Percentiles rank a stretch among this genome's conserved stretches.
These are phyloP conservation scores for Acrocephalus kingi DNA, from an alignment of 2,113 vertebrate genomes.

Conservation along the genomic window DNA sequence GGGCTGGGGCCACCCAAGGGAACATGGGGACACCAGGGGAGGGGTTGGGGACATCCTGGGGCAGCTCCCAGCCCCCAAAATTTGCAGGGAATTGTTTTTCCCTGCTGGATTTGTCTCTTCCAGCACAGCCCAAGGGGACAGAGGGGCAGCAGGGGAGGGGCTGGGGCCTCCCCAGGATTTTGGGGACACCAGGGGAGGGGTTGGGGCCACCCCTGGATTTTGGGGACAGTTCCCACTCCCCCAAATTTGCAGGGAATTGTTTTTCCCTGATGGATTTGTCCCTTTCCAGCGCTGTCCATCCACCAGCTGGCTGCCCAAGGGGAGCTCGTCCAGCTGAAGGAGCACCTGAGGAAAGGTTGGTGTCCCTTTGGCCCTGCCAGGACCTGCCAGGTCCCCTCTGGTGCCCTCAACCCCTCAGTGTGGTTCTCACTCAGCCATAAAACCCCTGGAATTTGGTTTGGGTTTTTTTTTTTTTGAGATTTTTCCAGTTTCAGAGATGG, in stretches of 20 bases:
- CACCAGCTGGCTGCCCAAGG: slow-evolving; percentile 95
- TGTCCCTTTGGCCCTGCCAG: not conserved
- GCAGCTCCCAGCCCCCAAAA: no score
- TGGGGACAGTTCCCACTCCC: not conserved
- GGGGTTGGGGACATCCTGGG: no score
- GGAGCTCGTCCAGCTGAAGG: slow-evolving; percentile 85
- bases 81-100: no score
- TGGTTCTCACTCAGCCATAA: fast-evolving
- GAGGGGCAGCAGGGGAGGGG: no score
- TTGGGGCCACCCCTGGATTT: not conserved
- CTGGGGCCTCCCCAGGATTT: not conserved
- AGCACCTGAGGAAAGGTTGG: slow-evolving; percentile 83
- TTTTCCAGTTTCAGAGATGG: fast-evolving
- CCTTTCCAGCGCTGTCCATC: slow-evolving; percentile 82
- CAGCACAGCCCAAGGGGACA: no score
- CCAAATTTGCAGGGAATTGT: fast-evolving
- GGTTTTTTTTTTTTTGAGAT: not conserved
- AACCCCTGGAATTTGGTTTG: no score
- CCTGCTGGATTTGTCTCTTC: no score
- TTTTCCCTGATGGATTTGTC: not conserved
- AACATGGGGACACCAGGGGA: no score
- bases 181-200: not conserved
- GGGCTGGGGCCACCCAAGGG: not conserved
- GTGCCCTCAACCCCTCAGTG: not conserved
- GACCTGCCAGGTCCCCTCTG: not conserved